Base-by-base conservation (phyloP, 37 sponge, comb jelly and placozoan genomes). In the Spongilla lacustris region DNA sequence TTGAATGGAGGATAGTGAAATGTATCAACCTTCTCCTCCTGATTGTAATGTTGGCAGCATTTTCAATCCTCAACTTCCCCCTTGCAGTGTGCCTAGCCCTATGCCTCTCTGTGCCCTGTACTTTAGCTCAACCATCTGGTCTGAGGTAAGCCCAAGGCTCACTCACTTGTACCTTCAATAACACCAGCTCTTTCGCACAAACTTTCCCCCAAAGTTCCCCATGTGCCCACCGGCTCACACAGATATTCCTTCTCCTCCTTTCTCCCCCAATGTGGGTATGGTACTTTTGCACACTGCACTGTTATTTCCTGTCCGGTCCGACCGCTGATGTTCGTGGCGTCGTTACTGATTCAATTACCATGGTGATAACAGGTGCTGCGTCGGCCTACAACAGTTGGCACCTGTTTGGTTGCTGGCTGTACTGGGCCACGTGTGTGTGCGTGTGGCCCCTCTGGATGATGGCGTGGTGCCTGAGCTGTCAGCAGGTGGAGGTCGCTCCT, bases 371-470 rank as follows among this genome's bases (percentile, higher is more conserved):
- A 0, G 84, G 89, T 13, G 32, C 83, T 36, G 84, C 78, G 0
- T 50, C 24, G 24, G 19, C 86, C 36, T 79, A 85, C 81, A 84
- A 68, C 49, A 22, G 74, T 35, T 90, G 83, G 81, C 69, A 49
- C 10, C 41, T 90, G 38, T 30, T 78, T 3, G 83, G 80, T 0
- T 74, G 75, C 31, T 91, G 92, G 88, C 48, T 83, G 41, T 87
- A 48, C 67, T 46, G 70, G 58, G 41, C 67, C 30, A 67, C 50
- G 32, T 88, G 89, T 50, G 35, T 77, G 85, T 84, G 36, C n/a
- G 92, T 92, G 78, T 92, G 92, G 85, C 89, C 89, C 23, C 69
- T 83, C 33, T 93, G 89, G 89, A 66, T 93, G 9, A 49, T 73
- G 85, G 23, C 27, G 26, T 92, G 92, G 85, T 71, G 67, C 46